Evolutionary conservation across 2,113 vertebrate species (phyloP).

Genomic region (Siniperca chuatsi): DNA sequence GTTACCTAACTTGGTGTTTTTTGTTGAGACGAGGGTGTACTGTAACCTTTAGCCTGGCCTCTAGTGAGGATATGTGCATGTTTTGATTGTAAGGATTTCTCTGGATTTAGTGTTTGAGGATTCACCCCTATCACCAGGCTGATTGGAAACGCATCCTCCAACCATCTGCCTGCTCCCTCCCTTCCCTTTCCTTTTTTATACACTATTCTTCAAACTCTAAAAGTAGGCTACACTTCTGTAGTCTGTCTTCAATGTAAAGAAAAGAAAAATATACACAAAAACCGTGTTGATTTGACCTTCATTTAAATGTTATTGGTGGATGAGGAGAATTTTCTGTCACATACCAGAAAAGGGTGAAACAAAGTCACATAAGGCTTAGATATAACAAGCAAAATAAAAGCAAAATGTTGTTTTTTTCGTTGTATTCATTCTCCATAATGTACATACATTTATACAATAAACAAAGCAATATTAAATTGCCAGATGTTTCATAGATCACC

Average conservation of each 20-base stretch:
- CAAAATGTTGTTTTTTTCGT: neutral
- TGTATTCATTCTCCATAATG: neutral
- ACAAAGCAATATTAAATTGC: neutral
- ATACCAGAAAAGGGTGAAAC: neutral
- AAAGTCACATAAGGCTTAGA: neutral
- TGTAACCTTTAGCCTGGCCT: slow-evolving; percentile 24
- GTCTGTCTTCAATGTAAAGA: neutral
- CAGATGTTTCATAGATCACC: slow-evolving; percentile 19
- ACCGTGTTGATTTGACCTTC: neutral
- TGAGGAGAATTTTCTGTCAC: neutral
- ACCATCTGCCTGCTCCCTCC: slow-evolving; percentile 73
- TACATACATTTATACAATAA: neutral
- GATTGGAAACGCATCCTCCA: slow-evolving; percentile 66
- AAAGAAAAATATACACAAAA: neutral
- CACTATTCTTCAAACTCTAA: slow-evolving; percentile 14
- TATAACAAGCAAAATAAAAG: neutral
- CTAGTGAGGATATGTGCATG: slow-evolving; percentile 37
- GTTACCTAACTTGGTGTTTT: neutral
- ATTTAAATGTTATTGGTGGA: neutral
- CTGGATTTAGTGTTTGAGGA: slow-evolving; percentile 64
- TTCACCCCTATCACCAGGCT: slow-evolving; percentile 60
- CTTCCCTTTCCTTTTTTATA: slow-evolving; percentile 22
- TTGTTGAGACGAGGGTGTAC: neutral
- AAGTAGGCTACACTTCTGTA: neutral
- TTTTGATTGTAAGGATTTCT: slow-evolving; percentile 60